phyloP scores from a whole-genome alignment of 2,888 invertebrate species.

The Phortica magna region DNA sequence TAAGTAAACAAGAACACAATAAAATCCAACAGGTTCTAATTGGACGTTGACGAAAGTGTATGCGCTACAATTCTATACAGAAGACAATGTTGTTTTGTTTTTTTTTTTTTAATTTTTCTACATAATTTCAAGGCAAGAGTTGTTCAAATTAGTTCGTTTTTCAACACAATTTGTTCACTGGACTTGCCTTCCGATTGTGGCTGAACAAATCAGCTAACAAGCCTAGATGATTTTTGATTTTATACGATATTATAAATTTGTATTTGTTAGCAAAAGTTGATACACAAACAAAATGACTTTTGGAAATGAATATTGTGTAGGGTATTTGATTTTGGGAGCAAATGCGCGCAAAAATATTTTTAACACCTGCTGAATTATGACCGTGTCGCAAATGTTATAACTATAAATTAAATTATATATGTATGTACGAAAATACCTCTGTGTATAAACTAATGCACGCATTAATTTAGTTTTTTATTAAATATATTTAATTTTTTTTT shows the following conservation, averaged over 20 bases:
- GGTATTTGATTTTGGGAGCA: slow-evolving; percentile 33
- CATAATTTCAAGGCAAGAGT: neutral
- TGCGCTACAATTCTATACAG: neutral
- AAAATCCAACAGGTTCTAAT: neutral
- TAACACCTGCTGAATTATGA: slow-evolving; percentile 39
- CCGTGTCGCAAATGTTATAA: slow-evolving; percentile 22
- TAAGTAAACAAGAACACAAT: neutral
- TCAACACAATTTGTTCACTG: no score
- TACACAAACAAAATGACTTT: neutral
- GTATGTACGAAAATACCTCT: neutral
- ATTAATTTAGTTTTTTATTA: neutral
- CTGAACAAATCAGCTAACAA: no score
- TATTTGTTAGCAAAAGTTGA: neutral
- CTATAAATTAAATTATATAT: neutral
- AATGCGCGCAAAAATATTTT: slow-evolving; percentile 50
- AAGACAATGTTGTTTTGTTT: neutral
- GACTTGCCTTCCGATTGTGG: no score
- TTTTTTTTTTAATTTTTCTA: neutral
- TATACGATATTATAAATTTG: no score
- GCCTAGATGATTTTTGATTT: no score
- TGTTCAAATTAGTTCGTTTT: no score
- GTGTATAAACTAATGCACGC: neutral
- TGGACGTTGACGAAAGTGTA: neutral
- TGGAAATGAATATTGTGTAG: slow-evolving; percentile 5
- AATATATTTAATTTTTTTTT: slow-evolving; percentile 21